phyloP scores from a whole-genome alignment of 2,888 invertebrate genomes.

The Monoplex corrugatus region DNA sequence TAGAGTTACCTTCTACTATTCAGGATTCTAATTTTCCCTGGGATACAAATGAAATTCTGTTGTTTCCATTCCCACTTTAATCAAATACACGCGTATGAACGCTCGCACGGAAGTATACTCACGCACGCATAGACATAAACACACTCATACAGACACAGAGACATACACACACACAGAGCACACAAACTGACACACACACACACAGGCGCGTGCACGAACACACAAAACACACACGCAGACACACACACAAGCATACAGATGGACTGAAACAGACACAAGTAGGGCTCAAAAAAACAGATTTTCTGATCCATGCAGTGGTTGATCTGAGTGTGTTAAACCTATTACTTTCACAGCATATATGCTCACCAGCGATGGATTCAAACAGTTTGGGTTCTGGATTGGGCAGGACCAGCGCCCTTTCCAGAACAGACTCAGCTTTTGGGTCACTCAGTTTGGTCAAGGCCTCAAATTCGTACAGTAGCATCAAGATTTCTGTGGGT shows the following conservation, averaged over 20 bases:
- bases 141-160: not conserved
- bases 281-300: too few relatives aligned
- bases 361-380: slow-evolving; percentile 77
- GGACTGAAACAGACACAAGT: not conserved
- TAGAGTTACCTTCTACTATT: too few relatives aligned
- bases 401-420: slow-evolving; percentile 74
- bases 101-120: not conserved
- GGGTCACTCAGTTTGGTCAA: slow-evolving; percentile 72
- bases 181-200: not conserved
- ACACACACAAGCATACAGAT: not conserved
- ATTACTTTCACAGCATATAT: too few relatives aligned
- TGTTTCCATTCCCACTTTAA: too few relatives aligned
- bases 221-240: not conserved
- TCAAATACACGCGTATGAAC: too few relatives aligned
- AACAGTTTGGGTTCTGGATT: slow-evolving; percentile 77
- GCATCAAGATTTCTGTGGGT: slow-evolving; percentile 70
- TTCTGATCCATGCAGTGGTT: too few relatives aligned
- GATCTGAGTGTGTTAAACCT: too few relatives aligned
- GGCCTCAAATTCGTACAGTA: slow-evolving; percentile 80
- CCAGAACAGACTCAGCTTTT: slow-evolving; percentile 72
- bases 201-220: not conserved
- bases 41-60: too few relatives aligned
- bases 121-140: not conserved
- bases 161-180: not conserved
- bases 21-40: too few relatives aligned